Percentiles rank a stretch among this genome's conserved stretches.
Conservation (phyloP, 2,797 vertebrate species). For the Lophura swinhoii region DNA sequence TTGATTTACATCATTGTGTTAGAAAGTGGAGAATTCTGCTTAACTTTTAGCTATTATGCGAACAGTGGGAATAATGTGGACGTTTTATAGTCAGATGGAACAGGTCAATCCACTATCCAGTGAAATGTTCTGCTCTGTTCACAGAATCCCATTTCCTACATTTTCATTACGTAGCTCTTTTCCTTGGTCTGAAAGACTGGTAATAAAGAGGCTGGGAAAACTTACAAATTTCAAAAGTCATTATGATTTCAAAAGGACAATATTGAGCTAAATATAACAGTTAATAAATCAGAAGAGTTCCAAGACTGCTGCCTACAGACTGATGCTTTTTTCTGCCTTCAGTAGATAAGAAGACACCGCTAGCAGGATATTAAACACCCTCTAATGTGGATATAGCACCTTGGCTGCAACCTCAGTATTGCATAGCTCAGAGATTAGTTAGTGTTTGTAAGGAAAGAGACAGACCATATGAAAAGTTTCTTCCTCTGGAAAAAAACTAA, state of each 20-base stretch:
- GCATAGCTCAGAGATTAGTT: background rate
- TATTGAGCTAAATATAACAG: background rate
- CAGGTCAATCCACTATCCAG: background rate
- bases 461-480: background rate
- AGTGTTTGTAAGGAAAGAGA: background rate
- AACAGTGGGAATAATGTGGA: background rate
- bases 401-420: background rate
- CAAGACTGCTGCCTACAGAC: background rate
- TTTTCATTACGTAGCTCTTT: background rate
- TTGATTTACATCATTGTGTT: background rate
- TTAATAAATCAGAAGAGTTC: background rate
- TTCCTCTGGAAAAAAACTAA: background rate
- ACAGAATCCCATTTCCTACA: background rate
- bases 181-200: background rate
- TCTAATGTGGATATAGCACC: background rate
- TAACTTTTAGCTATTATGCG: background rate
- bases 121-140: background rate
- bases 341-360: background rate
- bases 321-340: background rate
- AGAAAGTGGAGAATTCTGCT: background rate
- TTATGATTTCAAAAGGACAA: background rate
- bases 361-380: constrained; percentile 45
- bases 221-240: background rate
- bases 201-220: background rate
- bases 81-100: background rate